Conservation (phyloP, 92 coral and sea anemone genomes). For the Porites rus region DNA sequence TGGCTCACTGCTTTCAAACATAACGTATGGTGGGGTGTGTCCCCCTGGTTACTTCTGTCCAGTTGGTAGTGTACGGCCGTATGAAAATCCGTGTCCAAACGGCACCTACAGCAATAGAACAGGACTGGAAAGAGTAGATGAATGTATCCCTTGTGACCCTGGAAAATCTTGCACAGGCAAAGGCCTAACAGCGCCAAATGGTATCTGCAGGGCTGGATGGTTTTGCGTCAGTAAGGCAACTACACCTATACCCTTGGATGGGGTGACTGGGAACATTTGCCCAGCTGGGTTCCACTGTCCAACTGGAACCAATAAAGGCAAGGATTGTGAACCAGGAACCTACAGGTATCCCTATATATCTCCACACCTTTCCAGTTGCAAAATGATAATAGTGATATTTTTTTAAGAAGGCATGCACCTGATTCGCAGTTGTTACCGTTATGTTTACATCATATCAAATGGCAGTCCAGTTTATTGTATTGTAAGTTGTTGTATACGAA, state of each 20-base stretch:
- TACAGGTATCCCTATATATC: constrained; percentile 72
- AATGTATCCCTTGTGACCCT: constrained; percentile 82
- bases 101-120: constrained; percentile 89
- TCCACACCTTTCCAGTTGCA: no score
- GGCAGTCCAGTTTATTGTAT: no score
- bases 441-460: no score
- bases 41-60: constrained; percentile 92
- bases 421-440: no score
- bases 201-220: constrained; percentile 86
- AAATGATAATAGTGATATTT: no score
- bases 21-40: constrained; percentile 91
- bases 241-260: constrained; percentile 89
- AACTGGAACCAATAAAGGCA: constrained; percentile 61
- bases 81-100: constrained; percentile 80
- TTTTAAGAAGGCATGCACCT: no score
- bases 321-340: constrained; percentile 76
- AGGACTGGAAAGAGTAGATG: constrained; percentile 61
- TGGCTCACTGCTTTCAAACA: constrained; percentile 65
- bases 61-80: constrained; percentile 73
- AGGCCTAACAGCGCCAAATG: constrained; percentile 87
- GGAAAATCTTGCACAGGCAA: constrained; percentile 92
- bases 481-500: no score
- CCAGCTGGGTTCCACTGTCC: constrained; percentile 91
- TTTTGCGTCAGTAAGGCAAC: constrained; percentile 75
- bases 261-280: constrained; percentile 86